These are phyloP conservation scores for Ciona savignyi DNA, from an alignment of 23 tunicate species.

Conservation along the genomic window DNA sequence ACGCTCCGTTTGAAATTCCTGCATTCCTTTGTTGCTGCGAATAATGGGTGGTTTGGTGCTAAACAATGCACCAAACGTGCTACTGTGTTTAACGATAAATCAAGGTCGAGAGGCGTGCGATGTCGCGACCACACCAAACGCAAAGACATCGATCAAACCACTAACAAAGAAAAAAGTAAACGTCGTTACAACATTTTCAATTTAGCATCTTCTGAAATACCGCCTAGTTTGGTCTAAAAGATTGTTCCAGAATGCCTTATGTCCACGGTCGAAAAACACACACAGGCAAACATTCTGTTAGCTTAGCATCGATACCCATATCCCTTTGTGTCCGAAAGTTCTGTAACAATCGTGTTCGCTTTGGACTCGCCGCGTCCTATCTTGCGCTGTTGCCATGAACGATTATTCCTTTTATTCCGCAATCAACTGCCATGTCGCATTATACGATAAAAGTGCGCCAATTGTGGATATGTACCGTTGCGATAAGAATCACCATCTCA, in stretches of 20 bases:
- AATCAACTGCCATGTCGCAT: background rate
- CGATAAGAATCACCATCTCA: background rate
- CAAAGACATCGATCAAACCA: too few species aligned
- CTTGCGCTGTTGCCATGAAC: background rate
- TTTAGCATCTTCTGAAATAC: too few species aligned
- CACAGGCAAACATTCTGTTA: too few species aligned
- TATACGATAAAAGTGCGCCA: background rate
- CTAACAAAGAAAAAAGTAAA: too few species aligned
- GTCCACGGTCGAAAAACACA: too few species aligned
- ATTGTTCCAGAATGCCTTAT: too few species aligned
- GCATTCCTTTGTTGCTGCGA: background rate
- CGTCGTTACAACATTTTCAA: too few species aligned
- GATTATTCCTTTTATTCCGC: background rate
- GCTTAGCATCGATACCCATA: too few species aligned
- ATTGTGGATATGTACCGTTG: background rate
- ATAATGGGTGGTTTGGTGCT: background rate
- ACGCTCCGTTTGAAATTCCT: background rate
- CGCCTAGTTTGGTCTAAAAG: too few species aligned
- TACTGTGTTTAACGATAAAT: background rate
- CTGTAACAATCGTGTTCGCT: background rate
- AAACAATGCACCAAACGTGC: background rate
- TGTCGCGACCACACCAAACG: background rate
- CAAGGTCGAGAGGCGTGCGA: background rate
- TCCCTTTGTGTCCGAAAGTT: background rate
- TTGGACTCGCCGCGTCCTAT: background rate